Base-by-base conservation (phyloP, 2,888 invertebrate species). In the Rhopalosiphum nymphaeae region DNA sequence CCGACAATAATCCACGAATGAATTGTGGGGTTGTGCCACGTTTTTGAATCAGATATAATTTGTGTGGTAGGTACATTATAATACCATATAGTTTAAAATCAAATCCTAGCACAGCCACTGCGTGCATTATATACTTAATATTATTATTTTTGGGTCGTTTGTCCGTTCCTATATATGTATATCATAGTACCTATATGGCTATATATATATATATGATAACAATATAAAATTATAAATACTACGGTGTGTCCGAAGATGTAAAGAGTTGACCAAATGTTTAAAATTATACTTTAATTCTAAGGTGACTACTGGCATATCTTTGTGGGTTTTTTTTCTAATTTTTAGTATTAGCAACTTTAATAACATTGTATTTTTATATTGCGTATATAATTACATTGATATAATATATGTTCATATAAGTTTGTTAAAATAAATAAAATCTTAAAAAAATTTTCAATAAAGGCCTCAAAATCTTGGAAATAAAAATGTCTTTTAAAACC, bases 1-100 rank as follows among this genome's bases (percentile, higher is more conserved):
- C 90, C 61, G 49, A 67, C 61, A 36, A 67, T 90, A 90, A 90
- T 90, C 90, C 90, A 90, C 89, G 61, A 67, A 90, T 78, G 36
- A 78, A 78, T 36, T 36, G 78, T 16, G 89, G 36, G 89, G 26
- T 49, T 25, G 49, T 56, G 26, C 21, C 89, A 53, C 88, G 88
- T 78, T 78, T 89, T 89, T 25, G 42, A 56, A 89, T 89, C 89
- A 89, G 56, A 56, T 56, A 56, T 56, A 36, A 89, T 56, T 42
- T 89, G 57, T 42, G 42, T 89, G 78, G 78, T 78, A 42, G 78
- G 78, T 78, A 42, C 36, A 78, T 78, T 78, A 36, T 78, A 78
- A 57, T 26, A 42, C 26, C 9, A 78, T 78, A 36, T 21, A 78
- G 78, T 78, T 78, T 78, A 78, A 78, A 78, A 36, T 78, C 78